A percentile compares a stretch with the other conserved stretches of the same genome.
phyloP scores from a whole-genome alignment of 2,888 invertebrate species.

The Nephrotoma guestfalica region DNA sequence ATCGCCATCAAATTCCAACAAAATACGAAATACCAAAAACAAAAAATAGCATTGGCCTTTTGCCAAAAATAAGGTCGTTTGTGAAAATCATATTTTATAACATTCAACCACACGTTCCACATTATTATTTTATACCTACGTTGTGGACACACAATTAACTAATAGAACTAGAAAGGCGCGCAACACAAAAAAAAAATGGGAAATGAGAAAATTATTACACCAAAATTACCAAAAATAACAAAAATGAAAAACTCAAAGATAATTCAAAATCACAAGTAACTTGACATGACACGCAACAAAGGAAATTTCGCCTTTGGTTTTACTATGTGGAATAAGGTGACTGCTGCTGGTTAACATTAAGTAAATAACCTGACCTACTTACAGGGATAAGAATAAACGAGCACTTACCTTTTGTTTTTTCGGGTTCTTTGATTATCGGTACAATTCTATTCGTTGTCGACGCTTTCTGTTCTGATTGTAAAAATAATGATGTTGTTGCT shows the following conservation, averaged over 20 bases:
- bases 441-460: slow-evolving; percentile 23
- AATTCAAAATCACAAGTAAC: background rate
- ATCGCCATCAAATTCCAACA: background rate
- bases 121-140: background rate
- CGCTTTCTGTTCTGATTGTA: slow-evolving; percentile 33
- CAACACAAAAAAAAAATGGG: background rate
- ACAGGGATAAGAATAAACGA: background rate
- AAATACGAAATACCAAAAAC: background rate
- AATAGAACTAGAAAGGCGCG: background rate
- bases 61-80: background rate
- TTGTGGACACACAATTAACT: background rate
- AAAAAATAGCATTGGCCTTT: background rate
- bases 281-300: background rate
- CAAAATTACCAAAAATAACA: background rate
- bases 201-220: background rate
- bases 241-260: background rate
- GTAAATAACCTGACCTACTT: background rate
- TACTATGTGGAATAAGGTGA: too few relatives aligned
- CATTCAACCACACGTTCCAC: background rate
- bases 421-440: slow-evolving; percentile 32
- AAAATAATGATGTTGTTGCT: slow-evolving; percentile 33
- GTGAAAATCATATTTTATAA: background rate
- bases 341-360: too few relatives aligned
- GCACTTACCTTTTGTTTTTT: slow-evolving; percentile 19
- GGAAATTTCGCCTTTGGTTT: background rate